phyloP scores from a whole-genome alignment of 2,113 vertebrate species.

The Fregata magnificens region DNA sequence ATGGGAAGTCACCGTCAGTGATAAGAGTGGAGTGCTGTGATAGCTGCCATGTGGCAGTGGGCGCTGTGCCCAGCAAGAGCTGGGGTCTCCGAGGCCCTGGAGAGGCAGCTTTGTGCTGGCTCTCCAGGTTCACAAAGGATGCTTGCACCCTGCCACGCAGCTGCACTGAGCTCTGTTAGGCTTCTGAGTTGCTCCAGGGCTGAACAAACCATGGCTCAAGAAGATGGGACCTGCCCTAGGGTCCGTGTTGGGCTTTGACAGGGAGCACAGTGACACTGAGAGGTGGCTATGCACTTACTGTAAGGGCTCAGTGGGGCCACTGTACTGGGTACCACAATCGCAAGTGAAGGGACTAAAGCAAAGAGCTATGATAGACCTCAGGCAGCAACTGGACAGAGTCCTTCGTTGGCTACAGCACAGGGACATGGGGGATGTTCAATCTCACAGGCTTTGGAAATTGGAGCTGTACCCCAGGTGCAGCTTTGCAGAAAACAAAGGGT shows the following conservation, averaged over 20 bases:
- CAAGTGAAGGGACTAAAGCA: fast-evolving
- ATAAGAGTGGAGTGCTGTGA: fast-evolving
- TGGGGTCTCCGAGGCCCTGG: neutral
- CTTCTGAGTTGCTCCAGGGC: fast-evolving
- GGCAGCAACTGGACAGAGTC: neutral
- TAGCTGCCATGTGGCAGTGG: fast-evolving
- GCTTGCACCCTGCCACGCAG: fast-evolving
- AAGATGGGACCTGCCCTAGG: fast-evolving
- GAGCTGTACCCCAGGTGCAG: neutral
- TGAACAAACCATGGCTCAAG: neutral
- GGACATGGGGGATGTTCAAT: fast-evolving
- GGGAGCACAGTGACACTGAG: fast-evolving
- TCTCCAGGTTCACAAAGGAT: fast-evolving
- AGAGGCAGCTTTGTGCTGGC: fast-evolving
- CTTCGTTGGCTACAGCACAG: neutral
- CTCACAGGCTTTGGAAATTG: neutral
- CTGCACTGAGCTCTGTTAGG: neutral
- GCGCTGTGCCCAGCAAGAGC: neutral
- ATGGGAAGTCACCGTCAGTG: fast-evolving
- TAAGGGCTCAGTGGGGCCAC: fast-evolving
- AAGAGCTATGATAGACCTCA: fast-evolving
- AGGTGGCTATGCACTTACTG: fast-evolving
- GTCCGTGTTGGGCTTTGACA: neutral
- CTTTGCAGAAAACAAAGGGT: too few relatives aligned
- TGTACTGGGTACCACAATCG: fast-evolving